Evolutionary conservation across 2,113 vertebrate species (phyloP).

Genomic region (Notarius lentiginosus): DNA sequence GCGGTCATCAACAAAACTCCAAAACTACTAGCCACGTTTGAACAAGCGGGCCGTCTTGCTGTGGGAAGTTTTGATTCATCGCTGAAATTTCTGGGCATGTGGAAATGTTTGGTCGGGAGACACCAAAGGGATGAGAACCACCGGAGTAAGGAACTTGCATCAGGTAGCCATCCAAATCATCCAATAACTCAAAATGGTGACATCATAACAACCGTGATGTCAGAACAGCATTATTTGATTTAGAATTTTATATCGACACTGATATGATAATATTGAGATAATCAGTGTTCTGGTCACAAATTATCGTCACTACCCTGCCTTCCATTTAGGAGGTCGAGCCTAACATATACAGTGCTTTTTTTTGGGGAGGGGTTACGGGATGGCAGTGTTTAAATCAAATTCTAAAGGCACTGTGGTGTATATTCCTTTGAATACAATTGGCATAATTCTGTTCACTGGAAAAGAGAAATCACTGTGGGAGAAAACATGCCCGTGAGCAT

Average conservation of each 20-base stretch:
- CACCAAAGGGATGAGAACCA: not conserved
- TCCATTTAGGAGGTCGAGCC: not conserved
- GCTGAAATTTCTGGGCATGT: not conserved
- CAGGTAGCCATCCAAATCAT: not conserved
- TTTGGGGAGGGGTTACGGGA: too few species aligned
- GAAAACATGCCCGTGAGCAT: not conserved
- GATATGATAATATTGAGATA: not conserved
- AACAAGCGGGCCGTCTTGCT: not conserved
- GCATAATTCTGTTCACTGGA: not conserved
- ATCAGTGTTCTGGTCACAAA: not conserved
- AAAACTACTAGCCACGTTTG: not conserved
- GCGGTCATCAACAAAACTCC: not conserved
- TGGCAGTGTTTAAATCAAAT: not conserved
- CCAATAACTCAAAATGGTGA: not conserved
- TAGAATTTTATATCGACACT: not conserved
- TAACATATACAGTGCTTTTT: not conserved
- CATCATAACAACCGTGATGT: not conserved
- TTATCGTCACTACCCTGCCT: not conserved
- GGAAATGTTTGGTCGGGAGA: not conserved
- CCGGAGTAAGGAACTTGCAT: not conserved
- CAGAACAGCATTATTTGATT: not conserved
- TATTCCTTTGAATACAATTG: not conserved
- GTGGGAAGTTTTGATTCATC: not conserved
- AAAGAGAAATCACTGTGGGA: not conserved
- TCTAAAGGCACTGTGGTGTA: not conserved